phyloP scores from a whole-genome alignment of 2,797 vertebrate species.

The Glossophaga mutica region DNA sequence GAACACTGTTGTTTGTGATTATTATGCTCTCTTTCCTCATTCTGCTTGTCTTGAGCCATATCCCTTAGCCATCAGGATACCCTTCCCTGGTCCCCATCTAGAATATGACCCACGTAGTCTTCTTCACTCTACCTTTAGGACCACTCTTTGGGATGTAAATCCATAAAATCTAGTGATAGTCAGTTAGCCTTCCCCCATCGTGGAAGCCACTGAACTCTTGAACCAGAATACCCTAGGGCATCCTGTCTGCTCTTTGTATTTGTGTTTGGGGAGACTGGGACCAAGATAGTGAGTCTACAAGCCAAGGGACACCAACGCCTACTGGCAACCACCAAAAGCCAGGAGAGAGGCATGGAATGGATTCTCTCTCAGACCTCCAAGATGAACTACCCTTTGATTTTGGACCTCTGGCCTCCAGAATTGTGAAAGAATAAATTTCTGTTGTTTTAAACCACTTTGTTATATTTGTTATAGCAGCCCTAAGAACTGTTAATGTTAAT shows the following conservation, averaged over 20 bases:
- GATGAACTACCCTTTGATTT: background rate
- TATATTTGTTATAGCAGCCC: background rate
- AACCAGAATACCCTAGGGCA: background rate
- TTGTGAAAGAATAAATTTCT: background rate
- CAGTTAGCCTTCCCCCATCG: too few relatives aligned
- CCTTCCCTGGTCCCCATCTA: background rate
- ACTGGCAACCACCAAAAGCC: background rate
- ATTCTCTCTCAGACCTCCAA: background rate
- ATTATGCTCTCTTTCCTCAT: background rate
- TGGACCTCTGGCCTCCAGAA: background rate
- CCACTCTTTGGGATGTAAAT: background rate
- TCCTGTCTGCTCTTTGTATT: background rate
- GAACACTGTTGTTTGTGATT: background rate
- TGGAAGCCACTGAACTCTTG: background rate
- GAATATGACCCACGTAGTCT: background rate
- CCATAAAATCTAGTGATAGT: background rate
- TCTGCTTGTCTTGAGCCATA: background rate
- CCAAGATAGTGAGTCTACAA: background rate
- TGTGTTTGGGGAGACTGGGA: background rate
- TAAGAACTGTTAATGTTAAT: too few relatives aligned
- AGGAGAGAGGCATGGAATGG: background rate
- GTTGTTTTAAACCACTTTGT: background rate
- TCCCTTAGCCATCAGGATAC: background rate
- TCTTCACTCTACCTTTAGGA: background rate
- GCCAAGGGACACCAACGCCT: background rate